Base-by-base conservation (phyloP, 2,797 vertebrate genomes). In the Syngnathus rostellatus region DNA sequence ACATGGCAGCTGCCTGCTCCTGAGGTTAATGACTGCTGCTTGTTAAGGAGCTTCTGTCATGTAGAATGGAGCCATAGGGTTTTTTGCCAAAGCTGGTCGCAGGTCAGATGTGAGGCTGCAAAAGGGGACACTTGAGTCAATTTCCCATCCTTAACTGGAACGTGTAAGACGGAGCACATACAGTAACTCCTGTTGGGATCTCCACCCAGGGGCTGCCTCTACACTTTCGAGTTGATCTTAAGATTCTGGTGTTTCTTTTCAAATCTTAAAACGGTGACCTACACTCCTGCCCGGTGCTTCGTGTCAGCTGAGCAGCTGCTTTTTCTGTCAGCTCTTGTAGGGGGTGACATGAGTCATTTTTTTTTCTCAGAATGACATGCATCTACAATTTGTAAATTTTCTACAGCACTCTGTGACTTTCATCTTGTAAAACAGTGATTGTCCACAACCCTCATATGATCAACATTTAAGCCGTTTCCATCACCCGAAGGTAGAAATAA, bases 1-100 rank as follows among this genome's bases (percentile, higher is more conserved):
- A 90, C 90, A 83, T 86, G 87, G 77, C 85, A 78, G 77, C 72
- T 83, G 86, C 70, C 89, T 88, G 90, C 55, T 85, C 90, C 88
- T 63, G 84, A 89, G 91, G 91, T 91, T 94, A 91, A 83, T 89
- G 92, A 92, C 89, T 91, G 89, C 85, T 88, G 88, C 89, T 91
- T 87, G 91, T 91, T 92, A 90, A 91, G 89, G 78, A 88, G 88
- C 85, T 87, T 86, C 85, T 89, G 90, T 91, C 89, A 90, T 90
- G 87, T 91, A 83, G 87, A 89, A 89, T 91, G 88, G 86, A 88
- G 86, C 88, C 81, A 66, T 80, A 11, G 76, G 69, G 67, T 74
- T 67, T 83, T 83, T 58, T 81, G 77, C 82, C 74, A 65, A 70
- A 40, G 63, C 74, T 84, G 84, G 84, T 83, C 85, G 78, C 81